These are phyloP conservation scores for Actenoides lindsayi DNA, from an alignment of 2,113 vertebrate genomes.

Conservation along the genomic window DNA sequence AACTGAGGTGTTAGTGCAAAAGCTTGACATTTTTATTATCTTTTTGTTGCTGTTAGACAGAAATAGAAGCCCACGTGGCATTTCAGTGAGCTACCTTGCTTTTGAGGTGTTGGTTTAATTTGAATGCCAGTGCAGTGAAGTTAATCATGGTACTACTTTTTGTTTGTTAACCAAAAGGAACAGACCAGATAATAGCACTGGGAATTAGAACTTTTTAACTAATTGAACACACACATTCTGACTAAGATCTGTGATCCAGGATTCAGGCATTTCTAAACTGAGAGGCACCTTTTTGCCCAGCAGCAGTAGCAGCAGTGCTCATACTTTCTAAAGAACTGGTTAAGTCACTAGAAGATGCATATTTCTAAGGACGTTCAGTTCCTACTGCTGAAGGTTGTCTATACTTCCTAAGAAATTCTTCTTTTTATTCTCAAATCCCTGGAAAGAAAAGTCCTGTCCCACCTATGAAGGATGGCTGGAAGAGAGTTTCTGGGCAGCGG, in stretches of 20 bases:
- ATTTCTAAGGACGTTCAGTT: neutral
- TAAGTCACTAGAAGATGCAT: neutral
- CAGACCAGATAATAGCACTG: neutral
- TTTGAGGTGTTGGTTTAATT: neutral
- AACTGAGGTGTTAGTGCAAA: neutral
- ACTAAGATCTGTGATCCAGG: neutral
- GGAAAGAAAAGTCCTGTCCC: neutral
- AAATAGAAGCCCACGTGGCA: neutral
- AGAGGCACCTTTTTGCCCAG: neutral
- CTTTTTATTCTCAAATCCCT: neutral
- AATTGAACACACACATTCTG: neutral
- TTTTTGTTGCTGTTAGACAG: neutral
- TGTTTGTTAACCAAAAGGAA: neutral
- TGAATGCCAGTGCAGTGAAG: neutral
- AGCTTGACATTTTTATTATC: neutral
- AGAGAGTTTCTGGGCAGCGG: slow-evolving; percentile 77
- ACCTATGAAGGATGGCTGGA: slow-evolving; percentile 87
- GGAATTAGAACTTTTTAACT: neutral
- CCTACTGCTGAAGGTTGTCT: neutral
- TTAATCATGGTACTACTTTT: neutral
- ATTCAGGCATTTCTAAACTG: neutral
- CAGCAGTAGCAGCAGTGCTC: neutral
- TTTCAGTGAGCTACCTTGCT: neutral
- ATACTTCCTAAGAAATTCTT: neutral
- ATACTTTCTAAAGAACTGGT: neutral